Percentiles rank a stretch among this genome's conserved stretches.
Evolutionary conservation across 2,888 invertebrate species (phyloP).

Genomic region (Acrocyrtus sp.): DNA sequence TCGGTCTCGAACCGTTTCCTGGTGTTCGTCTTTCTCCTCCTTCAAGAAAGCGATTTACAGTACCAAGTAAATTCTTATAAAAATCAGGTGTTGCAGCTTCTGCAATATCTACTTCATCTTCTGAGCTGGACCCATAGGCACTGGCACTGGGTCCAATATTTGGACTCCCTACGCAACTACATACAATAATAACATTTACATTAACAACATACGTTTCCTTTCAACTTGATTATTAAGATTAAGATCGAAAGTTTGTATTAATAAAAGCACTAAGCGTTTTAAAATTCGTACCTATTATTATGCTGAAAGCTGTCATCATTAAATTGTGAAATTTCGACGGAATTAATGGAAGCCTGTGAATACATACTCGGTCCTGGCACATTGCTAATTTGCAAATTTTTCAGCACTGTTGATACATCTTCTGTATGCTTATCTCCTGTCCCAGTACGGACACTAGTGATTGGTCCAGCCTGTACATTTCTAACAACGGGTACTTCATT

Average conservation of each 20-base stretch:
- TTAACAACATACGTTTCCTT: neutral
- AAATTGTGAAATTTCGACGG: conserved; percentile 54
- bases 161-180: conserved; percentile 19
- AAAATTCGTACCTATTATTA: conserved; percentile 18
- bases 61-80: conserved; percentile 59
- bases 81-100: conserved; percentile 35
- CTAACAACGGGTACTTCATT: no score
- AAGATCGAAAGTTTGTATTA: no score
- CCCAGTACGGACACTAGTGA: neutral
- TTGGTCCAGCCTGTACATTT: neutral
- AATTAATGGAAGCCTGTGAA: conserved; percentile 50
- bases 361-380: conserved; percentile 53
- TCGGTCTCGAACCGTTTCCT: neutral
- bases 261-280: no score
- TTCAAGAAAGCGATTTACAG: conserved; percentile 58
- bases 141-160: conserved; percentile 52
- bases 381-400: conserved; percentile 55
- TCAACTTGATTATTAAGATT: no score
- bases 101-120: conserved; percentile 39
- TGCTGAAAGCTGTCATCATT: conserved; percentile 43
- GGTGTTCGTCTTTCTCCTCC: no score
- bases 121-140: conserved; percentile 40
- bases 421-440: conserved; percentile 16
- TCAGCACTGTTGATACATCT: conserved; percentile 55
- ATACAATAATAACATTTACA: neutral